These are phyloP conservation scores for Cybosia mesomella DNA, from an alignment of 2,888 invertebrate genomes.

Conservation along the genomic window DNA sequence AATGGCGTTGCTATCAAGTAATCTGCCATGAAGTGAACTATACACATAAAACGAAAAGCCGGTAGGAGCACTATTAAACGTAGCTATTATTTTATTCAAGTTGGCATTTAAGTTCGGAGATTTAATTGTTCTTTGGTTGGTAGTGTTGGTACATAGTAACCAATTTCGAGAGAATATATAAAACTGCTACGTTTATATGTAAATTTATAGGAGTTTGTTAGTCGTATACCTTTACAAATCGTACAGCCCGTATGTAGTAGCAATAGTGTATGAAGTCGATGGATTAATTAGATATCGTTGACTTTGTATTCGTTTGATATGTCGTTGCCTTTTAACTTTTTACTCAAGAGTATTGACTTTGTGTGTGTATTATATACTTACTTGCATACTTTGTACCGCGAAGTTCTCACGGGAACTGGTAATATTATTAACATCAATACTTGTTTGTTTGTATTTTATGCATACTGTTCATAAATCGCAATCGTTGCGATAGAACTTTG, in stretches of 20 bases:
- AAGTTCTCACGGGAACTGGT: neutral
- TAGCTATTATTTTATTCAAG: constrained; percentile 13
- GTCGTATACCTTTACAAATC: neutral
- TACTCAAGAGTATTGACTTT: neutral
- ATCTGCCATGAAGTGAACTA: constrained; percentile 38
- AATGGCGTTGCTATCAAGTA: constrained; percentile 33
- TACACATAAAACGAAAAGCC: constrained; percentile 13
- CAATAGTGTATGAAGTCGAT: neutral
- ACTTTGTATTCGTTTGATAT: neutral
- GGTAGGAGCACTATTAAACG: constrained; percentile 15
- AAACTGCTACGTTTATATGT: no score
- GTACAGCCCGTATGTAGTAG: neutral
- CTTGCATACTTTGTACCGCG: neutral
- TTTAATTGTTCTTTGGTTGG: neutral
- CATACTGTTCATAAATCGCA: neutral
- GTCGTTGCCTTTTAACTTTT: neutral
- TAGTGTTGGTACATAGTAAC: neutral
- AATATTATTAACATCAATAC: neutral
- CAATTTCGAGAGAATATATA: no score
- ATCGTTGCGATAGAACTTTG: neutral
- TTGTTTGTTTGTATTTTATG: constrained; percentile 5
- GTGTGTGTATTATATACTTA: neutral
- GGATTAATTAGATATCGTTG: neutral
- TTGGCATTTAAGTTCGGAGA: neutral
- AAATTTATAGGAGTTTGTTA: no score